Conservation (phyloP, 1,140 invertebrate species). For the Sitobion miscanthi region DNA sequence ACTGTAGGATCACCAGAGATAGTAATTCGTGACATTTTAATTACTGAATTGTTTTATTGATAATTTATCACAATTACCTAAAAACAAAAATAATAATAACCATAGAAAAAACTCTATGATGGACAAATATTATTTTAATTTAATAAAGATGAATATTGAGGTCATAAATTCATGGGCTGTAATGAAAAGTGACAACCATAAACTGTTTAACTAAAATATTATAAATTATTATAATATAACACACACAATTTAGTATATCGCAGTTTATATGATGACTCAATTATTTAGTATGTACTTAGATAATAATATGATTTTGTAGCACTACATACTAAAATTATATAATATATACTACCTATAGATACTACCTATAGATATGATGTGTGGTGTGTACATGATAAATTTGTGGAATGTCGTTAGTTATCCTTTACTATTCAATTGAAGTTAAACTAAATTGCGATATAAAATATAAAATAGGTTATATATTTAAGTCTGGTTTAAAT, state of each 20-base stretch:
- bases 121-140: background rate
- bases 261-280: background rate
- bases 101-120: background rate
- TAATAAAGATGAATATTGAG: background rate
- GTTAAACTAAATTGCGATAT: background rate
- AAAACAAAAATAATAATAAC: background rate
- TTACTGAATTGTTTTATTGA: background rate
- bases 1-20: conserved; percentile 31
- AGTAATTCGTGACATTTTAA: conserved; percentile 30
- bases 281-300: background rate
- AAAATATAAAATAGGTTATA: background rate
- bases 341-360: background rate
- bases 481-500: background rate
- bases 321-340: background rate
- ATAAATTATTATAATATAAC: background rate
- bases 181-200: background rate
- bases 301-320: background rate
- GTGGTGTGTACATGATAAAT: background rate
- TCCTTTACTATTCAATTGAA: background rate
- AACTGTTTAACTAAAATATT: background rate
- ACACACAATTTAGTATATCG: background rate
- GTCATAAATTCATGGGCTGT: background rate
- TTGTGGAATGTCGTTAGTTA: background rate
- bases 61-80: background rate
- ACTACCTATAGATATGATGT: background rate